Evolutionary conservation across 1,140 invertebrate species (phyloP), one percentile per base, ranked within the genome.

Genomic region (Papilio polytes): DNA sequence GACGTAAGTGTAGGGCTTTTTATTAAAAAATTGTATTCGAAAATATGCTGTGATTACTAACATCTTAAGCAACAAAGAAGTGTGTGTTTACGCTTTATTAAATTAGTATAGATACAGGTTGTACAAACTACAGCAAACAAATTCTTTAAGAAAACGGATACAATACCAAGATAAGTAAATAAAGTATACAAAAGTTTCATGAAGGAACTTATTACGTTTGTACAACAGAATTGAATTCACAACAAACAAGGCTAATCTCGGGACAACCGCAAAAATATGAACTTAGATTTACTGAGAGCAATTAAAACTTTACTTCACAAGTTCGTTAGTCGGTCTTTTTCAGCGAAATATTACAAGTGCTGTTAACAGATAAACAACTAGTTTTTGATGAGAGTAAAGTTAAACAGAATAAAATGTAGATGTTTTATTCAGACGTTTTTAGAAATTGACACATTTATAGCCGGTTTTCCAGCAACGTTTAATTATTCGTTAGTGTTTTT

Each of bases 291-390:
- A 36, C n/a, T 63, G 77, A 63, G 77, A 78, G 53, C 77, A 78
- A 78, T 78, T 78, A 78, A 78, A 78, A 78, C 56, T 78, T 78
- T 78, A 78, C n/a, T 36, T 78, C 31, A 44, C 77, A 22, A 66
- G 56, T 78, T 78, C 41, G 56, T 78, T 78, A 78, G 53, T 63
- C 66, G 31, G 74, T 78, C 56, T 78, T 66, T 78, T 78, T 78
- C 77, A 78, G 44, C 56, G 36, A 78, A 78, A 78, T 78, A 78
- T 78, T 66, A 78, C 77, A 22, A 78, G 31, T 20, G 13, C 20
- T 66, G 51, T 36, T 15, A n/a, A 78, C 41, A 63, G 56, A 78
- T 76, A 76, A 76, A 76, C 44, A 76, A 76, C 46, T 76, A 76
- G 3, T 36, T 63, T 59, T 26, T 70, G 63, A 36, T 70, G 63